These are phyloP conservation scores for Acrobasis repandana DNA, from an alignment of 2,888 invertebrate species.

Conservation along the genomic window DNA sequence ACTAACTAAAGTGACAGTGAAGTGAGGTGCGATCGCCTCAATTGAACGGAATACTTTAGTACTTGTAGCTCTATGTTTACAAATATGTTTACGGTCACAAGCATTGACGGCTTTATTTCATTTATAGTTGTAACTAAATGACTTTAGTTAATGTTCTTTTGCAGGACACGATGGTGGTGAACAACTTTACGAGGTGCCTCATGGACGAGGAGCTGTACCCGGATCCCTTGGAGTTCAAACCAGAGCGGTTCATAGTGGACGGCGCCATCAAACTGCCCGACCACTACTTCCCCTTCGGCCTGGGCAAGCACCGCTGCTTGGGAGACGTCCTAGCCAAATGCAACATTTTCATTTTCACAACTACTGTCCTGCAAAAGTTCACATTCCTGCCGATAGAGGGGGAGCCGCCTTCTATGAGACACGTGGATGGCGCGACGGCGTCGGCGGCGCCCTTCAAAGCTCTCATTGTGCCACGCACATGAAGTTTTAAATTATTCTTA, in stretches of 20 bases:
- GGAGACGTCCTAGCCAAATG: constrained; percentile 89
- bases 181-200: constrained; percentile 88
- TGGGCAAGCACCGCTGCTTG: constrained; percentile 91
- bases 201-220: constrained; percentile 87
- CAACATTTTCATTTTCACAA: constrained; percentile 89
- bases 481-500: constrained; percentile 11
- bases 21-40: too few relatives aligned
- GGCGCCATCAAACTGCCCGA: constrained; percentile 85
- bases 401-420: constrained; percentile 85
- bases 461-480: constrained; percentile 78
- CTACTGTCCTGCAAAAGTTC: constrained; percentile 88
- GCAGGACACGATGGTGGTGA: constrained; percentile 91
- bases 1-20: too few relatives aligned
- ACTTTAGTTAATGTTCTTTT: constrained; percentile 27
- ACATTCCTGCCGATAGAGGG: constrained; percentile 86
- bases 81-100: too few relatives aligned
- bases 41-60: too few relatives aligned
- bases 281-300: constrained; percentile 89
- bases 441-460: constrained; percentile 88
- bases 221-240: constrained; percentile 87
- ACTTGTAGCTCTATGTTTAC: too few relatives aligned
- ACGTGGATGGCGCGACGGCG: constrained; percentile 90
- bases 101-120: too few relatives aligned
- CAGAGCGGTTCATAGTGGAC: constrained; percentile 87
- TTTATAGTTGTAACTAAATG: too few relatives aligned